A percentile compares a stretch with the other conserved stretches of the same genome.
These are phyloP conservation scores for Cylindroiulus punctatus DNA, from an alignment of 2,888 invertebrate genomes.

Conservation along the genomic window DNA sequence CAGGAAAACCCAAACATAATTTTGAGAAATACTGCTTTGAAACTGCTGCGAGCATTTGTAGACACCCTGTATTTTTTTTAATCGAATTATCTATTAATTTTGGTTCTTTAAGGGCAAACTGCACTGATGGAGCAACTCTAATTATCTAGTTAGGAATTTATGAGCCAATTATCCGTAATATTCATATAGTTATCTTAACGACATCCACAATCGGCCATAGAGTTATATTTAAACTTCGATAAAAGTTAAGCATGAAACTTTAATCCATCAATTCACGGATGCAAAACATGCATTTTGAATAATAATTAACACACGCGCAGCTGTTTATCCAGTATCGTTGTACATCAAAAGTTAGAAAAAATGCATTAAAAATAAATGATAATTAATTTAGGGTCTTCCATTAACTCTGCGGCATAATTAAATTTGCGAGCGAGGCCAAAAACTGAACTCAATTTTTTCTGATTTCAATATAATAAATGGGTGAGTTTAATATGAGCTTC, in stretches of 20 bases:
- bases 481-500: neutral
- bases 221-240: too few species aligned
- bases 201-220: too few species aligned
- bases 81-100: too few species aligned
- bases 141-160: neutral
- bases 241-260: too few species aligned
- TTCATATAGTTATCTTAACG: too few species aligned
- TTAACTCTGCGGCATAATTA: neutral
- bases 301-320: neutral
- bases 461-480: constrained; percentile 1
- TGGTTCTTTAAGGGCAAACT: too few species aligned
- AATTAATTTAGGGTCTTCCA: neutral
- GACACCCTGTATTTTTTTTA: too few species aligned
- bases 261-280: too few species aligned
- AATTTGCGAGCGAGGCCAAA: neutral
- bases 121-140: neutral
- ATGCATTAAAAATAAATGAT: neutral
- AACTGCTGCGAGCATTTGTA: too few species aligned
- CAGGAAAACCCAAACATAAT: too few species aligned
- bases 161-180: too few species aligned
- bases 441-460: neutral
- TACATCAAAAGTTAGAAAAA: neutral
- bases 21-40: too few species aligned
- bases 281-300: neutral
- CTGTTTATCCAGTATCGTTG: neutral